Evolutionary conservation across 2,888 invertebrate genomes (phyloP).

Genomic region (Eupithecia pulchellata): DNA sequence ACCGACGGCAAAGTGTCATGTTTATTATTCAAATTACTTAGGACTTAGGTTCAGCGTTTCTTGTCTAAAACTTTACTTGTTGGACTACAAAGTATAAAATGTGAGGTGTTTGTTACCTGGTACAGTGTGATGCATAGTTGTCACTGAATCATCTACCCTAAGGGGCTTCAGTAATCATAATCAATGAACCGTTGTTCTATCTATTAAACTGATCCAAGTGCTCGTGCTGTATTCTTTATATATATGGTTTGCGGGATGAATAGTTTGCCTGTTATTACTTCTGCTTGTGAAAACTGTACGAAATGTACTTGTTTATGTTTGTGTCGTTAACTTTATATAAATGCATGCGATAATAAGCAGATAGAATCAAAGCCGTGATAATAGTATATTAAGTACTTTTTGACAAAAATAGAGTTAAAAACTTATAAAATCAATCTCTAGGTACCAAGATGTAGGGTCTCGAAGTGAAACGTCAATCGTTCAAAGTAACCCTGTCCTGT

Average conservation of each 20-base stretch:
- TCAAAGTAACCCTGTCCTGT: neutral
- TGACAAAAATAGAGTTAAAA: neutral
- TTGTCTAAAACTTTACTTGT: neutral
- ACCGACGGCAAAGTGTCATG: neutral
- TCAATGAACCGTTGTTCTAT: neutral
- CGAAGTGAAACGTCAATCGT: neutral
- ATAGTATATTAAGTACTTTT: too few species aligned
- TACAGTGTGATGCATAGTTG: neutral
- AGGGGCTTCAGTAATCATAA: neutral
- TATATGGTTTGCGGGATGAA: too few species aligned
- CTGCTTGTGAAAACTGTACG: too few species aligned
- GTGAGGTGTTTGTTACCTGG: neutral
- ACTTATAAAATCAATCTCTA: neutral
- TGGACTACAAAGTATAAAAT: neutral
- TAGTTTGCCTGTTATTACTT: too few species aligned
- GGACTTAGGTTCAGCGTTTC: too few species aligned
- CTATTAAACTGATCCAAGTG: too few species aligned
- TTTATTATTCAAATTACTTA: too few species aligned
- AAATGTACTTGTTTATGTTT: too few species aligned
- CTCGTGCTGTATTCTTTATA: too few species aligned
- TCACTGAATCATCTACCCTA: neutral
- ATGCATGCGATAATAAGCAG: neutral
- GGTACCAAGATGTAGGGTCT: neutral
- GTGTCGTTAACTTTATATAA: too few species aligned
- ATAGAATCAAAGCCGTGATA: too few species aligned